Conservation (phyloP, 23 tunicate species). For the Halocynthia roretzi region DNA sequence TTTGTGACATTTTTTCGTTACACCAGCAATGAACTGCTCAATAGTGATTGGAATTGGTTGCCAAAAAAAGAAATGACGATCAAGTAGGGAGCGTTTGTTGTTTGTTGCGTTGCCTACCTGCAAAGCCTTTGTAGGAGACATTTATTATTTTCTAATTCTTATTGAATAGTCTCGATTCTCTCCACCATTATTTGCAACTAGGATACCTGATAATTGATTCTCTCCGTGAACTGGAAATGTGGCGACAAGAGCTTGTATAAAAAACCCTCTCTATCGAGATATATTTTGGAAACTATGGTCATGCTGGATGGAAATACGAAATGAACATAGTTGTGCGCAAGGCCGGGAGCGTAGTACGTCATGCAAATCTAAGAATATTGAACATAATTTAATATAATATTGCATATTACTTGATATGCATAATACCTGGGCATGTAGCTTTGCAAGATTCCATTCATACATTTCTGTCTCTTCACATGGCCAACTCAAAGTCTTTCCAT, state of each 20-base stretch:
- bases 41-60: constrained; percentile 58
- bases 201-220: constrained; percentile 72
- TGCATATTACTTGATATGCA: neutral
- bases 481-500: constrained; percentile 30
- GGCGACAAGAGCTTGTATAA: constrained; percentile 51
- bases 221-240: constrained; percentile 55
- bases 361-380: constrained; percentile 36
- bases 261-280: constrained; percentile 26
- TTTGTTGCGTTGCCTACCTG: constrained; percentile 56
- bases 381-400: neutral
- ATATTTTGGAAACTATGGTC: constrained; percentile 29
- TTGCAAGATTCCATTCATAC: constrained; percentile 53
- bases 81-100: constrained; percentile 49
- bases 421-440: constrained; percentile 61
- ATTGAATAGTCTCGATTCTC: neutral
- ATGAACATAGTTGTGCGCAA: constrained; percentile 76
- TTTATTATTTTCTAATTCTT: too few relatives aligned
- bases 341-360: constrained; percentile 62
- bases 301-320: constrained; percentile 65
- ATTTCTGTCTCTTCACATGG: constrained; percentile 19
- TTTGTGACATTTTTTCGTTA: constrained; percentile 50
- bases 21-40: constrained; percentile 59
- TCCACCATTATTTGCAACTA: neutral
- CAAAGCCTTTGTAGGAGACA: constrained; percentile 36
- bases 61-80: constrained; percentile 54